Evolutionary conservation across 1,140 invertebrate species (phyloP).

Genomic region (Asbolus verrucosus): DNA sequence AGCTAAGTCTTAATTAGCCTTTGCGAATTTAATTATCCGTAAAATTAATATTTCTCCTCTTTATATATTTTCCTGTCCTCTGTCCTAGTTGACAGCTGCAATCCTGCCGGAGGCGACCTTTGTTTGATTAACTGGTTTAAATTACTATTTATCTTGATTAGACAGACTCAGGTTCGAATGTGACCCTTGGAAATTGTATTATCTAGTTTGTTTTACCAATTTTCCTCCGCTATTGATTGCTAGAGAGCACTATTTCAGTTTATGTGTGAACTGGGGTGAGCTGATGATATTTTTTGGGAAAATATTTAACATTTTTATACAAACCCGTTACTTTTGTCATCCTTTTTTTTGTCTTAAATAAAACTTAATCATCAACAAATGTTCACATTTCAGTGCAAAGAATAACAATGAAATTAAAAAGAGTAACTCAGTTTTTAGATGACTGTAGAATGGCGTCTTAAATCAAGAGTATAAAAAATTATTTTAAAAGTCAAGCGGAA

Average conservation of each 20-base stretch:
- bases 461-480: too few relatives aligned
- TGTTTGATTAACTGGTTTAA: constrained; percentile 36
- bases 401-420: too few relatives aligned
- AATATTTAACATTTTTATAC: too few relatives aligned
- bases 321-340: too few relatives aligned
- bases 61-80: not conserved
- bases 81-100: not conserved
- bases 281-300: too few relatives aligned
- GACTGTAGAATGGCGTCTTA: too few relatives aligned
- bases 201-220: constrained; percentile 39
- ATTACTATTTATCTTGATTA: constrained; percentile 44
- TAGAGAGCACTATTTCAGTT: not conserved
- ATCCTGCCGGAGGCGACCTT: not conserved
- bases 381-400: too few relatives aligned
- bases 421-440: too few relatives aligned
- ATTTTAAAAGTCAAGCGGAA: too few relatives aligned
- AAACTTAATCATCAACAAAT: too few relatives aligned
- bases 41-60: constrained; percentile 20
- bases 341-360: too few relatives aligned
- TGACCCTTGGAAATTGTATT: constrained; percentile 30
- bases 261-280: too few relatives aligned
- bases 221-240: constrained; percentile 22
- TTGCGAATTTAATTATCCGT: constrained; percentile 2
- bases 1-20: constrained; percentile 1
- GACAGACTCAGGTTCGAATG: constrained; percentile 36